phyloP scores from a whole-genome alignment of 2,888 invertebrate species.

The Bembecia ichneumoniformis region DNA sequence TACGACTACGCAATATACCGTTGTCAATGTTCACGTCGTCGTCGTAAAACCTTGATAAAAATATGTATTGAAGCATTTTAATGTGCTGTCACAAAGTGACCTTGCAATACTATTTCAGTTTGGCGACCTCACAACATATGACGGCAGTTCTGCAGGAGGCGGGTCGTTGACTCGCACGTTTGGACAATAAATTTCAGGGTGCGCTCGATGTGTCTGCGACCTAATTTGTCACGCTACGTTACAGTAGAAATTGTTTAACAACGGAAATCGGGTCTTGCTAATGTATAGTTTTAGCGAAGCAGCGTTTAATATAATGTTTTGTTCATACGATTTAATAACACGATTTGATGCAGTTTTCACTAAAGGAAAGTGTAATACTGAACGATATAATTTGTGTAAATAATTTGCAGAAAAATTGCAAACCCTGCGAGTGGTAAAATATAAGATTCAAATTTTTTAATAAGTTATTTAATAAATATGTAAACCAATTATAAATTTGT shows the following conservation, averaged over 20 bases:
- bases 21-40: background rate
- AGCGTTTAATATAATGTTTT: too few relatives aligned
- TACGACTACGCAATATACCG: constrained; percentile 3
- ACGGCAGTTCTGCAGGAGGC: constrained; percentile 32
- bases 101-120: constrained; percentile 47
- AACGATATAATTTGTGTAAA: too few relatives aligned
- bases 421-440: too few relatives aligned
- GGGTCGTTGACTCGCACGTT: constrained; percentile 52
- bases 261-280: background rate
- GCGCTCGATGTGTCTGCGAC: constrained; percentile 34
- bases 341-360: too few relatives aligned
- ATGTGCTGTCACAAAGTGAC: constrained; percentile 21
- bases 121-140: constrained; percentile 56
- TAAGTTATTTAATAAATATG: too few relatives aligned
- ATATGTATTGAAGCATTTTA: constrained; percentile 4
- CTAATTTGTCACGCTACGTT: constrained; percentile 28
- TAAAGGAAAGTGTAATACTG: too few relatives aligned
- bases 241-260: background rate
- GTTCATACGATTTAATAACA: too few relatives aligned
- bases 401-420: too few relatives aligned
- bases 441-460: too few relatives aligned
- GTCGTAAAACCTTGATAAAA: background rate
- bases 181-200: constrained; percentile 36
- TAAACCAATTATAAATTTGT: too few relatives aligned
- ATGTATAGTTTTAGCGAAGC: background rate